These are phyloP conservation scores for Centropristis striata DNA, from an alignment of 2,113 vertebrate species.

Conservation along the genomic window DNA sequence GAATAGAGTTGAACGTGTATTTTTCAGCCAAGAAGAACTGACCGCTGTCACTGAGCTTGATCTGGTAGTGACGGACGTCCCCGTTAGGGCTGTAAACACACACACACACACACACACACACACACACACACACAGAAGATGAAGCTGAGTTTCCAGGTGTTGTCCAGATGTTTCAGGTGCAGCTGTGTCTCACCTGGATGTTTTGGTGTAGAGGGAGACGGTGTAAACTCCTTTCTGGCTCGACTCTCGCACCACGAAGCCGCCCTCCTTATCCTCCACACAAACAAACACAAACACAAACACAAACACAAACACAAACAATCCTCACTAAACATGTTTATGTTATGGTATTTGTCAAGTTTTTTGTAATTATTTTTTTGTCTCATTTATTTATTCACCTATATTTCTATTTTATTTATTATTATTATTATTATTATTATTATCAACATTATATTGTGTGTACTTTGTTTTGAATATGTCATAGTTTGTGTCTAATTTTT, in stretches of 20 bases:
- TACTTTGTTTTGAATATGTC: no score
- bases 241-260: slow-evolving; percentile 92
- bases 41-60: slow-evolving; percentile 84
- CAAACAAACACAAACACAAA: slow-evolving; percentile 28
- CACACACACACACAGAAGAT: no score
- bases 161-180: no score
- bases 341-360: no score
- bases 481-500: no score
- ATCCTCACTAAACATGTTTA: no score
- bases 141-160: no score
- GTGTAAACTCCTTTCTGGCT: slow-evolving; percentile 89
- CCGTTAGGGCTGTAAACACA: slow-evolving; percentile 34
- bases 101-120: background rate
- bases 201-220: slow-evolving; percentile 87
- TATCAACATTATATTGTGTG: no score
- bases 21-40: slow-evolving; percentile 89
- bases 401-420: no score
- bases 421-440: no score
- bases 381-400: no score
- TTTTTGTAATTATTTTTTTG: no score
- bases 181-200: slow-evolving; percentile 86
- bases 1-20: slow-evolving; percentile 86
- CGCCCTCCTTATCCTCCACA: slow-evolving; percentile 89
- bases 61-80: slow-evolving; percentile 89
- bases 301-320: background rate